phyloP scores from a whole-genome alignment of 2,113 vertebrate genomes.

The Solenodon paradoxus region DNA sequence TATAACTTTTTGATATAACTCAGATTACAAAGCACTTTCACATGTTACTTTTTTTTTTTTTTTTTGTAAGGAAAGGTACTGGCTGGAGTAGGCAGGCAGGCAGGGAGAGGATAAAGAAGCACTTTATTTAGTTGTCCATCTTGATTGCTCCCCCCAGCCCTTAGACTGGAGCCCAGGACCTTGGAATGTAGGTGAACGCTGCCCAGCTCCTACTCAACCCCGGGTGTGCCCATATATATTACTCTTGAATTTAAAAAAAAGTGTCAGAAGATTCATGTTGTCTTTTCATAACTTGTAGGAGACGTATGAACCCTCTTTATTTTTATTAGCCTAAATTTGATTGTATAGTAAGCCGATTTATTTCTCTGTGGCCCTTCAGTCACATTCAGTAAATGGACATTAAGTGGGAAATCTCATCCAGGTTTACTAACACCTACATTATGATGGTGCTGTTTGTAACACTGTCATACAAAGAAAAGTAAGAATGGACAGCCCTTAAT shows the following conservation, averaged over 20 bases:
- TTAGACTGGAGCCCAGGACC: too few relatives aligned
- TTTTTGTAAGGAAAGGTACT: too few relatives aligned
- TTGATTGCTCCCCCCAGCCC: too few relatives aligned
- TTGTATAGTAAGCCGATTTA: background rate
- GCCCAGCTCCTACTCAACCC: too few relatives aligned
- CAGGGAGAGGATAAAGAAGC: too few relatives aligned
- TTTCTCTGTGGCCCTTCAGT: background rate
- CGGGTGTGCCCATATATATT: background rate
- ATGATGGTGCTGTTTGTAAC: background rate
- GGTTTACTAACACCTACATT: background rate
- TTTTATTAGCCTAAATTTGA: slow-evolving; percentile 23
- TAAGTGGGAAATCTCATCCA: background rate
- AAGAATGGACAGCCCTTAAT: background rate
- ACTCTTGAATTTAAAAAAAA: slow-evolving; percentile 3
- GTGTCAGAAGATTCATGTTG: background rate
- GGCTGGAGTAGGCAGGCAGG: too few relatives aligned
- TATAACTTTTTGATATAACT: background rate
- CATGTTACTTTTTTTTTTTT: too few relatives aligned
- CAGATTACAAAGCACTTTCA: slow-evolving; percentile 18
- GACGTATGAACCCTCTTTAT: background rate
- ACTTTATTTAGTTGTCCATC: too few relatives aligned
- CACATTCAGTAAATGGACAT: background rate
- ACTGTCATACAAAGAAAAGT: background rate
- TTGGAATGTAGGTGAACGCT: too few relatives aligned
- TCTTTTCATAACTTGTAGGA: background rate